These are phyloP conservation scores for Idris sp. DNA, from an alignment of 1,140 invertebrate genomes.

Conservation along the genomic window DNA sequence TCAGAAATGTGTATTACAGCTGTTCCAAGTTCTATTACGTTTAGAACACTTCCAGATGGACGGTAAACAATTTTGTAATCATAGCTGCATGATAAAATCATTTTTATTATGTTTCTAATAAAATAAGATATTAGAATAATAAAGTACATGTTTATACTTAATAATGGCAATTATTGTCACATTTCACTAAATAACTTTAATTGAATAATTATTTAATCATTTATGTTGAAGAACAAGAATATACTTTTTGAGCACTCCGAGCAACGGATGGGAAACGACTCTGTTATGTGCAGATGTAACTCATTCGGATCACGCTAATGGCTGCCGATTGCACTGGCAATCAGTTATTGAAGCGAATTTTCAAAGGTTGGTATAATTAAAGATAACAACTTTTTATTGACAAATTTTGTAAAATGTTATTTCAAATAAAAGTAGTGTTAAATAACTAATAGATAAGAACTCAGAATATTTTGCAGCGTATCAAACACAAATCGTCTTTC, in stretches of 20 bases:
- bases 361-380: slow-evolving; percentile 78
- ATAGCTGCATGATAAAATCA: no score
- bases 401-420: no score
- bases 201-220: no score
- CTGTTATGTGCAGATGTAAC: slow-evolving; percentile 90
- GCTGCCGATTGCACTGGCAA: slow-evolving; percentile 83
- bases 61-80: slow-evolving; percentile 67
- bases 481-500: slow-evolving; percentile 81
- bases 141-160: no score
- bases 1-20: slow-evolving; percentile 86
- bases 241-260: slow-evolving; percentile 92
- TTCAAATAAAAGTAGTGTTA: no score
- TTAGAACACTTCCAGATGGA: slow-evolving; percentile 86
- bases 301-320: slow-evolving; percentile 77
- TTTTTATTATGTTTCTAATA: no score
- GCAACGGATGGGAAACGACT: slow-evolving; percentile 92
- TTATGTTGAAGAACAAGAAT: slow-evolving; percentile 85
- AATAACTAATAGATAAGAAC: no score
- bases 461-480: slow-evolving; percentile 60
- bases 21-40: slow-evolving; percentile 88
- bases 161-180: no score
- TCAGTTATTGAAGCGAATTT: slow-evolving; percentile 86
- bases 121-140: no score
- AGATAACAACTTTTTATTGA: no score
- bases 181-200: no score